Base-by-base conservation (phyloP, 2,888 invertebrate species). In the Apoda limacodes region DNA sequence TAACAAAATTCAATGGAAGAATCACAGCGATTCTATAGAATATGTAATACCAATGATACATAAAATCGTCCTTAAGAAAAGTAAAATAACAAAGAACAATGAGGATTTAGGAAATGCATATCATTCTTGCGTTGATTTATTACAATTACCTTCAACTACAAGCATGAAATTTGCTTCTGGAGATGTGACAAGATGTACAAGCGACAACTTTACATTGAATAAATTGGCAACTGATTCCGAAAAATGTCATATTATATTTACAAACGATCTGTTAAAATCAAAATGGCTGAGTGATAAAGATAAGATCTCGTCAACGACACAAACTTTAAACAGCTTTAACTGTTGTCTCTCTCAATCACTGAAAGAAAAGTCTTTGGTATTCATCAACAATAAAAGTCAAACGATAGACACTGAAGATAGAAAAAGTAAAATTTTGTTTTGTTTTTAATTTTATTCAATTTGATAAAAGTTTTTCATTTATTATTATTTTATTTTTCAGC, bases 71-170 rank as follows among this genome's bases (percentile, higher is more conserved):
- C 28, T 78, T 0, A 67, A 52, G 43, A 74, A 61, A 43, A 40
- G 43, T 9, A 26, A 42, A 11, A 33, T 45, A 17, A 13, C 27
- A 13, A 34, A 26, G 9, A 13, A 40, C 6, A 20, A 40, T 9
- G 29, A 39, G 23, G 25, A 39, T 25, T 20, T 37, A n/a, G 42
- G 53, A n/a, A 68, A 61, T 42, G 50, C 54, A 2, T 76, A 72
- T 43, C 61, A 76, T 43, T 78, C 78, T 2, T 76, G 78, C 37
- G 62, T 78, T 9, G 78, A 76, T 48, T 55, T 65, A 20, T 39
- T 56, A 9, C 40, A 46, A 9, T 35, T 43, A 7, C 50, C 48
- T 14, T 55, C 62, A 15, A 37, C 48, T 25, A 48, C 51, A 11
- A 48, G 41, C 17, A 24, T 48, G 23, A 43, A 55, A 20, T 28